Base-by-base conservation (phyloP, 2,113 vertebrate species). In the Eublepharis macularius region DNA sequence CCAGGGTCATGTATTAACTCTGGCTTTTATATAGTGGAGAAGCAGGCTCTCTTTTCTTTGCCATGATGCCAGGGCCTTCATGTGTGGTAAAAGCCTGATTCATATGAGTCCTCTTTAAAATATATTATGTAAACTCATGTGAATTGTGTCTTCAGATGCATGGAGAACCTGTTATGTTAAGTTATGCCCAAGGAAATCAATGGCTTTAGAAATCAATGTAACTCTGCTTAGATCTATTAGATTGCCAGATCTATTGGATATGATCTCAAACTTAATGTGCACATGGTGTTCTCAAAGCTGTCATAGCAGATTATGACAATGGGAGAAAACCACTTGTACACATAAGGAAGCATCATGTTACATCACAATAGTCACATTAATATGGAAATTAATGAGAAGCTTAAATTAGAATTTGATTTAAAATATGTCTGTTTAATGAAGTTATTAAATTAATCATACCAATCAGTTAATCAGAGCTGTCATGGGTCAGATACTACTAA, bases 401-500 rank as follows among this genome's bases (percentile, higher is more conserved):
- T 70, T 36, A 72, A 79, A 72, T 57, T 79, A 79, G 66, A 79
- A 79, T 60, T 57, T 60, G 17, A 85, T 85, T 63, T 79, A 70
- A 85, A 70, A 79, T 60, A 85, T 72, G 54, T 49, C 54, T 72
- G 49, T 70, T 45, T 32, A 84, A 85, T 79, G 66, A 24, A 41
- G n/a, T 36, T 32, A 57, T 57, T 76, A 10, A 47, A 65, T 78
- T 78, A 24, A 84, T 85, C 26, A 69, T 51, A 51, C 65, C 39
- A 72, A 39, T 36, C 43, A 65, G 41, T 76, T 73, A 39, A 57
- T 83, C 9, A 66, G 60, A 76, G 57, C n/a, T 63, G 60, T 63
- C 29, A 29, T 26, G 29, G 24, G 29, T 63, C 60, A 63, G 60
- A 26, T 63, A 29, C 60, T 63, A 63, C 9, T 66, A 16, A 81